phyloP scores from a whole-genome alignment of 2,888 invertebrate genomes.

The Philereme vetulata region DNA sequence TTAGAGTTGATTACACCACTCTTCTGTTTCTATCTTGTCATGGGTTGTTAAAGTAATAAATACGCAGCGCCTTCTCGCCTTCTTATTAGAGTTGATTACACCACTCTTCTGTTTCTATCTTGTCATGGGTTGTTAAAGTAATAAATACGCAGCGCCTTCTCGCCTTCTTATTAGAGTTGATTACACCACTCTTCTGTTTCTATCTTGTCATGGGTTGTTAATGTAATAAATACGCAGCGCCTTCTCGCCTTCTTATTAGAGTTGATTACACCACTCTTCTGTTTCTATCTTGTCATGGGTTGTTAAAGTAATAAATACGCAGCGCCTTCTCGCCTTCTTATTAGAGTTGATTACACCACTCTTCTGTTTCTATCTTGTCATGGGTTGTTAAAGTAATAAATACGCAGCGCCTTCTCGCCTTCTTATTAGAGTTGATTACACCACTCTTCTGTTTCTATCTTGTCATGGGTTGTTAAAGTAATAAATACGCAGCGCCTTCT shows the following conservation, averaged over 20 bases:
- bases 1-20: constrained; percentile 77
- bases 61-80: constrained; percentile 76
- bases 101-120: constrained; percentile 74
- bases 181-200: constrained; percentile 74
- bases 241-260: constrained; percentile 78
- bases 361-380: constrained; percentile 74
- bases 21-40: constrained; percentile 74
- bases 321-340: constrained; percentile 76
- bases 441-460: constrained; percentile 74
- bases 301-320: constrained; percentile 70
- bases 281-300: constrained; percentile 75
- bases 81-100: constrained; percentile 76
- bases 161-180: constrained; percentile 77
- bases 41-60: constrained; percentile 69
- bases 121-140: constrained; percentile 73
- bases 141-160: constrained; percentile 71
- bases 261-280: constrained; percentile 75
- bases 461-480: constrained; percentile 73
- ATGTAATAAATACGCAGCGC: constrained; percentile 68
- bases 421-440: constrained; percentile 76
- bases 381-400: constrained; percentile 69
- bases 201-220: constrained; percentile 74
- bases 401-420: constrained; percentile 76
- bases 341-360: constrained; percentile 77
- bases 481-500: constrained; percentile 71